phyloP scores from a whole-genome alignment of 2,113 vertebrate species.

The Scolopax mira region DNA sequence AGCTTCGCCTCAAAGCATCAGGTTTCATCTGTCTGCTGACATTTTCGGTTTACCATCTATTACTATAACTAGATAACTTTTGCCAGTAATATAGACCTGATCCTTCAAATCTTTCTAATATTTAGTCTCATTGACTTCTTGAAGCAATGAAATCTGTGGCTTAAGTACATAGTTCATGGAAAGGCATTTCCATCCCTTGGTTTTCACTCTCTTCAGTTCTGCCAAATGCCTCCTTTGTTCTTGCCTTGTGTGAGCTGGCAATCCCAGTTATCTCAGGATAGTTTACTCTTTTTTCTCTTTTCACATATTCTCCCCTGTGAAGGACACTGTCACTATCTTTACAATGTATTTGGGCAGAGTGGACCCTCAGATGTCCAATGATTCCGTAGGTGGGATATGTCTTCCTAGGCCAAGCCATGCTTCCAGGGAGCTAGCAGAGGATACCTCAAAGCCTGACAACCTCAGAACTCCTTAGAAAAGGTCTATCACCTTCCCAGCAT shows the following conservation, averaged over 20 bases:
- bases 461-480: background rate
- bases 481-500: rapidly evolving
- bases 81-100: background rate
- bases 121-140: background rate
- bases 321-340: rapidly evolving
- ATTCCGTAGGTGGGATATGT: background rate
- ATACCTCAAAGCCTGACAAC: background rate
- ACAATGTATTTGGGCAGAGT: background rate
- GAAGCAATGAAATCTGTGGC: background rate
- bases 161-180: background rate
- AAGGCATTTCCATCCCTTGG: background rate
- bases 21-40: background rate
- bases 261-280: background rate
- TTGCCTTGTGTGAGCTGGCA: background rate
- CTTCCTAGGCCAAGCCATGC: background rate
- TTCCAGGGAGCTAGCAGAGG: background rate
- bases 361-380: background rate
- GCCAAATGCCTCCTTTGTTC: background rate
- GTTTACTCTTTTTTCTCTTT: background rate
- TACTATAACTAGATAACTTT: background rate
- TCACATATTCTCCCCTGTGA: background rate
- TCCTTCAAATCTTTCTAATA: background rate
- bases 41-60: background rate
- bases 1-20: background rate
- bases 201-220: background rate